These are phyloP conservation scores for Criorhina ranunculi DNA, from an alignment of 2,888 invertebrate species.

Conservation along the genomic window DNA sequence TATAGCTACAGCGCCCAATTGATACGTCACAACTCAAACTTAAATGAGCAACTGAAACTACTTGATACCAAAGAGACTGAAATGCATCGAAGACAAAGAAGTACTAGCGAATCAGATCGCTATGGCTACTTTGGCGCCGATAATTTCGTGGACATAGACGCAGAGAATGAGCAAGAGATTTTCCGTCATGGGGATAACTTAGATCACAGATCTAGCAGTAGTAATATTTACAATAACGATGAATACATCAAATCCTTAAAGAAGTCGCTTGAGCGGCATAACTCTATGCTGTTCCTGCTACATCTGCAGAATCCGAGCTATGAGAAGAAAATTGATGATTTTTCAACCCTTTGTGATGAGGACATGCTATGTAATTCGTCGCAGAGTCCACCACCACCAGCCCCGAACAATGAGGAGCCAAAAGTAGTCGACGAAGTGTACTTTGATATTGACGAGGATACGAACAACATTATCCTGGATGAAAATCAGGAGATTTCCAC, in stretches of 20 bases:
- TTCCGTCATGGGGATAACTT: slow-evolving; percentile 68
- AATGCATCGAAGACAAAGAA: slow-evolving; percentile 80
- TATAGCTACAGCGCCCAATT: slow-evolving; percentile 78
- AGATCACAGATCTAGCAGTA: slow-evolving; percentile 74
- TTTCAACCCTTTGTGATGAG: slow-evolving; percentile 77
- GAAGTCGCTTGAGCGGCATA: slow-evolving; percentile 83
- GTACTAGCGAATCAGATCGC: slow-evolving; percentile 58
- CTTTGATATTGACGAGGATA: slow-evolving; percentile 60
- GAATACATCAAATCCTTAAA: slow-evolving; percentile 83
- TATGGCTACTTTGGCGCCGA: slow-evolving; percentile 61
- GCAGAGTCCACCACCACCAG: slow-evolving; percentile 92
- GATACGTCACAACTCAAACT: slow-evolving; percentile 82
- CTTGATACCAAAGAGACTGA: slow-evolving; percentile 83
- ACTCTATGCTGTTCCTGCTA: slow-evolving; percentile 83
- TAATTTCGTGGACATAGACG: slow-evolving; percentile 75
- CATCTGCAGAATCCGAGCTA: slow-evolving; percentile 83
- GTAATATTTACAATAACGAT: slow-evolving; percentile 83
- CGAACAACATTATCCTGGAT: slow-evolving; percentile 57
- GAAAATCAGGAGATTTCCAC: slow-evolving; percentile 62
- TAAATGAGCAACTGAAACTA: slow-evolving; percentile 83
- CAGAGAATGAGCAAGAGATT: slow-evolving; percentile 74
- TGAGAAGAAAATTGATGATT: slow-evolving; percentile 79
- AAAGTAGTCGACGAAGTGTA: slow-evolving; percentile 61
- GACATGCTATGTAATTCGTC: slow-evolving; percentile 83
- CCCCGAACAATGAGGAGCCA: slow-evolving; percentile 88